A percentile compares a stretch with the other conserved stretches of the same genome.
These are phyloP conservation scores for Drosophila malerkotliana DNA, from an alignment of 1,140 invertebrate genomes.

Conservation along the genomic window DNA sequence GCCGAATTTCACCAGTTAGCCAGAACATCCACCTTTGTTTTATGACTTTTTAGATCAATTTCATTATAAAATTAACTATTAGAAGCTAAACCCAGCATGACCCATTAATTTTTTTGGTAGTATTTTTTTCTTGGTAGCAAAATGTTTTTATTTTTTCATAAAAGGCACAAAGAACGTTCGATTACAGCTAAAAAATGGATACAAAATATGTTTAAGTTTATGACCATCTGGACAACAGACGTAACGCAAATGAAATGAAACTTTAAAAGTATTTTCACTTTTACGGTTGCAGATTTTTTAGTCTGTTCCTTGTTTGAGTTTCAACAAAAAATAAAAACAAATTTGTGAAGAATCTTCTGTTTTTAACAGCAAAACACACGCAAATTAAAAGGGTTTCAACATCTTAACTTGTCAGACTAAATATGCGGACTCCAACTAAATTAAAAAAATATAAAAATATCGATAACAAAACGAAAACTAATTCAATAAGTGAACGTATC, in stretches of 20 bases:
- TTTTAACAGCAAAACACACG: not conserved
- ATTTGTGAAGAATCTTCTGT: not conserved
- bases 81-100: not conserved
- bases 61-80: too few species aligned
- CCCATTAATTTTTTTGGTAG: not conserved
- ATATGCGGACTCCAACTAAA: not conserved
- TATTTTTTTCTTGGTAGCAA: not conserved
- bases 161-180: not conserved
- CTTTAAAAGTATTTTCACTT: not conserved
- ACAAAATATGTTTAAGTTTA: not conserved
- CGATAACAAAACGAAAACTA: not conserved
- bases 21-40: too few species aligned
- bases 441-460: not conserved
- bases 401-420: not conserved
- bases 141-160: slow-evolving; percentile 1
- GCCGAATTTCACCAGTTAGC: not conserved
- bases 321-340: not conserved
- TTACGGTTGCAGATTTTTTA: too few species aligned
- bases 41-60: too few species aligned
- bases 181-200: not conserved
- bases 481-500: not conserved
- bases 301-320: too few species aligned
- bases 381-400: not conserved
- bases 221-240: slow-evolving; percentile 11
- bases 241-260: not conserved